Evolutionary conservation across 2,113 vertebrate species (phyloP).

Genomic region (Erpornis zantholeuca): DNA sequence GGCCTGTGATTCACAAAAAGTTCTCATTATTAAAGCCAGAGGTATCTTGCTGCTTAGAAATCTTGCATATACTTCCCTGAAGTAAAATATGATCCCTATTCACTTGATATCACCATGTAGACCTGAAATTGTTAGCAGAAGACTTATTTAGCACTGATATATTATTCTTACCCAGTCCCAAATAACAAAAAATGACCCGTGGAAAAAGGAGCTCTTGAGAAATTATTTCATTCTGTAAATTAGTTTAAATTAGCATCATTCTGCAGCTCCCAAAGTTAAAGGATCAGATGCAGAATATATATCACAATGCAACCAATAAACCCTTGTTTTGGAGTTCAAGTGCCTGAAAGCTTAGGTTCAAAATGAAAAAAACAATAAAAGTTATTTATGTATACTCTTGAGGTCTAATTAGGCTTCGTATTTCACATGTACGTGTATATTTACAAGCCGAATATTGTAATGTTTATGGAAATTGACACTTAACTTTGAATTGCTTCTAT

Average conservation of each 20-base stretch:
- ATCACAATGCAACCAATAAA: not conserved
- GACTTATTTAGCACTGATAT: not conserved
- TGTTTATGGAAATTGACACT: constrained; percentile 66
- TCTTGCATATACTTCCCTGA: not conserved
- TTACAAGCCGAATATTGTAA: constrained; percentile 46
- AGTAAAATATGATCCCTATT: not conserved
- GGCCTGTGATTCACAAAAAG: not conserved
- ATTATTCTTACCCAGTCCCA: not conserved
- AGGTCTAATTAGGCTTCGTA: constrained; percentile 55
- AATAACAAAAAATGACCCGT: not conserved
- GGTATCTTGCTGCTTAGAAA: not conserved
- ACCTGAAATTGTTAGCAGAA: not conserved
- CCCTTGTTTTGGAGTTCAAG: not conserved
- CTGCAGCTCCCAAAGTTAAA: not conserved
- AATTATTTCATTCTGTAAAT: not conserved
- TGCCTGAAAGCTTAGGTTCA: constrained; percentile 37
- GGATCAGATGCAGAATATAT: not conserved
- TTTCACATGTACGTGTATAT: constrained; percentile 5
- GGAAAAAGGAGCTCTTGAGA: not conserved
- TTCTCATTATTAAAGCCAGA: not conserved
- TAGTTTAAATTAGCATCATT: not conserved
- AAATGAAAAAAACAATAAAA: constrained; percentile 9
- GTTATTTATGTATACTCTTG: constrained; percentile 56
- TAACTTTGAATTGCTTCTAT: constrained; percentile 60
- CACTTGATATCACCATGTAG: not conserved